A percentile compares a stretch with the other conserved stretches of the same genome.
These are phyloP conservation scores for Metridium senile DNA, from an alignment of 92 coral and sea anemone genomes.

Conservation along the genomic window DNA sequence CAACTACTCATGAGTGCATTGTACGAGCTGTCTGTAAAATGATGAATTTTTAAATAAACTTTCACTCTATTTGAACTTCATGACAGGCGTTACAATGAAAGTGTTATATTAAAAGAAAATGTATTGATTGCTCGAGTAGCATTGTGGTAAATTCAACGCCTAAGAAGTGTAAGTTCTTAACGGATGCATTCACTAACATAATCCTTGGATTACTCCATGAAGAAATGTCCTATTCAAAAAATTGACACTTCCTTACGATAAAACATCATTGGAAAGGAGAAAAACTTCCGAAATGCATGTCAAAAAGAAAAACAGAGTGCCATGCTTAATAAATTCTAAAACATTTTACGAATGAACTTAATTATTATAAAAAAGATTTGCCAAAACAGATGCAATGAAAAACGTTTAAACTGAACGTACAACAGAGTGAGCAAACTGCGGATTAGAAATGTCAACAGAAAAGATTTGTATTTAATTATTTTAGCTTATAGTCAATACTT, in stretches of 20 bases:
- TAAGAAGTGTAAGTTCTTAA: not conserved
- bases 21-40: not conserved
- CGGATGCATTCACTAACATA: not conserved
- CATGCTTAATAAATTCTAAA: not conserved
- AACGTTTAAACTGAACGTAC: too few relatives aligned
- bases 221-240: not conserved
- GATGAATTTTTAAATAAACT: not conserved
- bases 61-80: not conserved
- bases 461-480: too few relatives aligned
- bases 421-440: too few relatives aligned
- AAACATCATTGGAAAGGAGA: not conserved
- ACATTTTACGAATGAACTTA: not conserved
- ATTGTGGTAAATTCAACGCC: not conserved
- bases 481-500: too few relatives aligned
- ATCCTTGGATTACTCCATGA: not conserved
- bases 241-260: not conserved
- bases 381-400: constrained; percentile 2
- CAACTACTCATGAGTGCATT: not conserved
- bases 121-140: constrained; percentile 1
- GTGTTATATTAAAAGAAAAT: not conserved
- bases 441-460: too few relatives aligned
- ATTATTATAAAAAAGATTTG: constrained; percentile 9
- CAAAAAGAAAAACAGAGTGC: not conserved
- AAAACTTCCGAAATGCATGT: not conserved
- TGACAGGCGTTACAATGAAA: not conserved